Evolutionary conservation across 2,888 invertebrate species (phyloP).

Genomic region (Andrena praecox): DNA sequence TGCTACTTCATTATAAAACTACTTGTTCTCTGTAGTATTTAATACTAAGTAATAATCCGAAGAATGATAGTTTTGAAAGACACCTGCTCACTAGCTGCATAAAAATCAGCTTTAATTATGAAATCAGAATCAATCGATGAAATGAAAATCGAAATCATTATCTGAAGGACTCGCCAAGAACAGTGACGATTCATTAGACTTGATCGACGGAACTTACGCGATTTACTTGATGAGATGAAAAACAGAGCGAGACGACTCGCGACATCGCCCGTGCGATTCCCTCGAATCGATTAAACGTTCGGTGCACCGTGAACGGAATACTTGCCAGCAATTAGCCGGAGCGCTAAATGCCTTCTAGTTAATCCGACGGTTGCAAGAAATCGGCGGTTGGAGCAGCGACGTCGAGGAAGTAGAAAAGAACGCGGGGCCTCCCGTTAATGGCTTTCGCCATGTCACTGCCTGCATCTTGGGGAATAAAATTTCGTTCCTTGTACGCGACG

Average conservation of each 20-base stretch:
- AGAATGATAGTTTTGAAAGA: no score
- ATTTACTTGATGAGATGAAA: constrained; percentile 21
- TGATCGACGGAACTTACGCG: constrained; percentile 13
- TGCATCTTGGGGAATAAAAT: constrained; percentile 62
- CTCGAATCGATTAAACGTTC: constrained; percentile 78
- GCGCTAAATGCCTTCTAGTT: constrained; percentile 80
- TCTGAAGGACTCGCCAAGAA: not conserved
- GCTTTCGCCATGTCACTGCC: constrained; percentile 61
- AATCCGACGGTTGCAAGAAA: constrained; percentile 70
- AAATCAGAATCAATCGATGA: no score
- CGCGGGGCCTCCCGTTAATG: constrained; percentile 72
- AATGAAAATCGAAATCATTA: not conserved
- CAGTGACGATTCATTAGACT: not conserved
- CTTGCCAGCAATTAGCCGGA: constrained; percentile 79
- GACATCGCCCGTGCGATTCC: constrained; percentile 67
- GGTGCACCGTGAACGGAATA: constrained; percentile 74
- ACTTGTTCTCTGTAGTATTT: no score
- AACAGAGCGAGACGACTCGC: constrained; percentile 35
- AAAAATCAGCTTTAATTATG: no score
- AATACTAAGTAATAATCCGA: no score
- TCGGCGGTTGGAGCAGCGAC: constrained; percentile 60
- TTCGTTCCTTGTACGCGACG: constrained; percentile 42
- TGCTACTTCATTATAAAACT: no score
- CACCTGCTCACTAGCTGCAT: no score
- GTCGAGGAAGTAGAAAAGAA: constrained; percentile 72